Evolutionary conservation across 2,797 vertebrate genomes (phyloP), one percentile per base, ranked within the genome.

Genomic region (Artibeus jamaicensis): DNA sequence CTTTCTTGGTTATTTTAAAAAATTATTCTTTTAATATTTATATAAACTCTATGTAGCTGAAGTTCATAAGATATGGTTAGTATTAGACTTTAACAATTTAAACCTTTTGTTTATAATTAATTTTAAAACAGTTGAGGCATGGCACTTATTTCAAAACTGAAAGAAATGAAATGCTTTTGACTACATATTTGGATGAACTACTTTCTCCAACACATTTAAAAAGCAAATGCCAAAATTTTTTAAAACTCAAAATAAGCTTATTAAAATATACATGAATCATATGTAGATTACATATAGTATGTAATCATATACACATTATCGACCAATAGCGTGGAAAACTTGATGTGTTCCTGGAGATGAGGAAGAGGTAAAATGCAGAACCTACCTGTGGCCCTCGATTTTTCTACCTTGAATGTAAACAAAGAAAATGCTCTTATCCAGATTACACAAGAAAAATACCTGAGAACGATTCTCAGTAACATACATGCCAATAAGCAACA

Each of bases 21-120:
- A 94, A 93, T 82, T 62, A 26, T 78, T 91, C 14, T 91, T 94
- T 96, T 89, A 29, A 50, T 78, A 9, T 71, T 93, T 84, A n/a
- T 87, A 53, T 65, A 53, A 86, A n/a, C 21, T 37, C 76, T 74
- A 77, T 39, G 85, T 57, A 94, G 48, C 15, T 82, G 34, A 90
- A 86, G 65, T 88, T 88, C 59, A 78, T 84, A 42, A 87, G 18
- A 22, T 70, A 78, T 3, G 22, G 32, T 39, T 90, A 85, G n/a
- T 37, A 37, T 68, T 68, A 68, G 65, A 37, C 65, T 34, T 67
- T 29, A 82, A 62, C 39, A 78, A 53, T 73, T 91, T 78, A 79
- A 81, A 34, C 32, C 50, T 92, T 77, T 71, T 48, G 22, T 48
- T 94, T 95, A 74, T 71, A 89, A 76, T 95, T 86, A 92, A 86